Percentiles rank a stretch among this genome's conserved stretches.
phyloP scores from a whole-genome alignment of 1,140 invertebrate genomes.

The Danaus melanippus region DNA sequence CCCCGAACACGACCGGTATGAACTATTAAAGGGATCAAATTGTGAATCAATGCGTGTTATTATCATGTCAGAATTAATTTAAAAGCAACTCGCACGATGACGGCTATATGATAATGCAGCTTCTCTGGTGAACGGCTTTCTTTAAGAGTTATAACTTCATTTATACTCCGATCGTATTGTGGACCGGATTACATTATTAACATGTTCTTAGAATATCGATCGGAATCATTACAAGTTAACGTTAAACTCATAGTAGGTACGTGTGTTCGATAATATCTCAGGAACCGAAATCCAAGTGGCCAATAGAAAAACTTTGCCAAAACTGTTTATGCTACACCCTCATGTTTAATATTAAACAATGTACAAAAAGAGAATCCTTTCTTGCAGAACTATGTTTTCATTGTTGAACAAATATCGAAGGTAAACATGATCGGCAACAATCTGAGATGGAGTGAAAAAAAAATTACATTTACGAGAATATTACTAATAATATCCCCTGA shows the following conservation, averaged over 20 bases:
- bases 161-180: neutral
- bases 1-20: conserved; percentile 53
- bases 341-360: neutral
- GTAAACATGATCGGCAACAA: conserved; percentile 31
- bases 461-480: too few relatives aligned
- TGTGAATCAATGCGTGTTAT: conserved; percentile 62
- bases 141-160: conserved; percentile 3
- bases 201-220: too few relatives aligned
- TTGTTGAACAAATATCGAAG: conserved; percentile 49
- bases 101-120: conserved; percentile 36
- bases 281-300: too few relatives aligned
- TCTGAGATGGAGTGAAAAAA: too few relatives aligned
- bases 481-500: too few relatives aligned
- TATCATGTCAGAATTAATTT: conserved; percentile 64
- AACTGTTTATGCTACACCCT: too few relatives aligned
- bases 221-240: too few relatives aligned
- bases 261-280: too few relatives aligned
- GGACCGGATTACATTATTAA: conserved; percentile 2
- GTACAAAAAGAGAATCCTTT: conserved; percentile 11
- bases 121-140: conserved; percentile 4
- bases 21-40: conserved; percentile 59
- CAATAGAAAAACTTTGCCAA: too few relatives aligned
- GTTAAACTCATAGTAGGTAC: too few relatives aligned
- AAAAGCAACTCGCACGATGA: conserved; percentile 42
- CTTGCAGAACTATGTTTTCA: conserved; percentile 10